A percentile compares a stretch with the other conserved stretches of the same genome.
Evolutionary conservation across 2,113 vertebrate species (phyloP).

Genomic region (Megaptera novaeangliae): DNA sequence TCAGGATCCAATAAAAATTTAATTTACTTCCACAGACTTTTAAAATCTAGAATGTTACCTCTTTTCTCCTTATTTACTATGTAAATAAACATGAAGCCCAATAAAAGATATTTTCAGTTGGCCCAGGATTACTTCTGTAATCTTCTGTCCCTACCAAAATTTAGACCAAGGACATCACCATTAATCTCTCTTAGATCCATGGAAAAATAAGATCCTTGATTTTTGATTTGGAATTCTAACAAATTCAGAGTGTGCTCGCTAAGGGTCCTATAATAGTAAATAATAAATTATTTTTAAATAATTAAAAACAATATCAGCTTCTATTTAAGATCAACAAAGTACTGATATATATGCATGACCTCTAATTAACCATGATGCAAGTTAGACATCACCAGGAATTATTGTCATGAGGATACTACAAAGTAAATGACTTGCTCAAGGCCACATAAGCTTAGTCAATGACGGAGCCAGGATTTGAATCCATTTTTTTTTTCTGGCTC

Average conservation of each 20-base stretch:
- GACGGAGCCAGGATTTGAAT: neutral
- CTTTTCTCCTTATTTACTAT: neutral
- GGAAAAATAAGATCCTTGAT: neutral
- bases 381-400: neutral
- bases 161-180: neutral
- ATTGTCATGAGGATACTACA: neutral
- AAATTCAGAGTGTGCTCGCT: neutral
- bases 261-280: neutral
- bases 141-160: neutral
- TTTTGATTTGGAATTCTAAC: constrained; percentile 8
- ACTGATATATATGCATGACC: neutral
- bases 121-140: neutral
- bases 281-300: neutral
- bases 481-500: neutral
- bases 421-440: neutral
- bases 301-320: neutral
- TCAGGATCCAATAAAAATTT: constrained; percentile 25
- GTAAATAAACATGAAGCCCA: neutral
- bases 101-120: neutral
- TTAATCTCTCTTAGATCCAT: neutral
- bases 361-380: neutral
- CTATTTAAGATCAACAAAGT: neutral
- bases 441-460: neutral
- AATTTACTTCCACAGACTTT: constrained; percentile 16
- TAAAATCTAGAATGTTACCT: constrained; percentile 28